Percentiles rank a stretch among this genome's conserved stretches.
phyloP scores from a whole-genome alignment of 2,888 invertebrate genomes.

The Allophyes oxyacanthae region DNA sequence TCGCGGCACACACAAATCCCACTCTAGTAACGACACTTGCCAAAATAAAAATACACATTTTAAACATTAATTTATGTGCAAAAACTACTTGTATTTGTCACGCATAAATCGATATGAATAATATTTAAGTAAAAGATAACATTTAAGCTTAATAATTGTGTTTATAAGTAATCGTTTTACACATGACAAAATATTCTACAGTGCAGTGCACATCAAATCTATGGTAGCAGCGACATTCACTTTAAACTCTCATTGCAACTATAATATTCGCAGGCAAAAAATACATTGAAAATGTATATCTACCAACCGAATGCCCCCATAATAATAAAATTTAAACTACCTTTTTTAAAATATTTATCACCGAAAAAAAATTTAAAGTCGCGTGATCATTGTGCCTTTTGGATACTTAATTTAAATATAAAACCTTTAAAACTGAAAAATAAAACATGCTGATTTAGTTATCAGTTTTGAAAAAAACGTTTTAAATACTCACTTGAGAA shows the following conservation, averaged over 20 bases:
- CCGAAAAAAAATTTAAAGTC: no score
- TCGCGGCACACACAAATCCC: constrained; percentile 77
- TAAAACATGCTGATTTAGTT: constrained; percentile 59
- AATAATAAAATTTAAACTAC: constrained; percentile 24
- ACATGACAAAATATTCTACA: constrained; percentile 69
- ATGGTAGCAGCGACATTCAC: constrained; percentile 72
- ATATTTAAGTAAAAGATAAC: not conserved
- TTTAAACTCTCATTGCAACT: constrained; percentile 63
- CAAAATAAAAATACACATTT: constrained; percentile 60
- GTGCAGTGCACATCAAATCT: constrained; percentile 67
- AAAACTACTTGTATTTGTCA: constrained; percentile 62
- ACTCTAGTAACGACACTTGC: constrained; percentile 68
- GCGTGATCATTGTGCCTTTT: constrained; percentile 23
- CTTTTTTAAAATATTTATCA: constrained; percentile 7
- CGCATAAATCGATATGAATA: constrained; percentile 44
- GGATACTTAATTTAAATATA: constrained; percentile 28
- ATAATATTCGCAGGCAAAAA: constrained; percentile 67
- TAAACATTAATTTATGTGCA: constrained; percentile 53
- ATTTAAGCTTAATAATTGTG: not conserved
- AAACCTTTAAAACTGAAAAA: constrained; percentile 62
- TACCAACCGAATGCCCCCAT: constrained; percentile 72
- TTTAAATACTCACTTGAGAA: constrained; percentile 92
- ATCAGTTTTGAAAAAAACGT: constrained; percentile 11
- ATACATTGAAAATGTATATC: constrained; percentile 49
- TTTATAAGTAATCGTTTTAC: constrained; percentile 48